Evolutionary conservation across 2,797 vertebrate genomes (phyloP), one percentile per base, ranked within the genome.

Genomic region (Sphaeramia orbicularis): DNA sequence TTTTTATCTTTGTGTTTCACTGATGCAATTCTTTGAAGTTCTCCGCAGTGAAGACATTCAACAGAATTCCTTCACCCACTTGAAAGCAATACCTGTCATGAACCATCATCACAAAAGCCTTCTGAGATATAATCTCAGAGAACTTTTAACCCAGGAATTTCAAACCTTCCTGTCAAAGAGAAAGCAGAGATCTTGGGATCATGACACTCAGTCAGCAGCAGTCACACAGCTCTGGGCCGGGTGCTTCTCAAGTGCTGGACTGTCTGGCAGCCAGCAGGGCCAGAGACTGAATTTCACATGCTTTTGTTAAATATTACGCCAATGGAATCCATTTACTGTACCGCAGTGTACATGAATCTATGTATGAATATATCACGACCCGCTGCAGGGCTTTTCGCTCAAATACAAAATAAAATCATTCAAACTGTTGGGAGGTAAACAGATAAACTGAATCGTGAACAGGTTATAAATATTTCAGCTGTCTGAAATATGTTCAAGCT

Each of bases 141-240:
- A 94, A 93, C 91, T 93, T 94, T 94, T 92, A 92, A 93, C 93
- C 91, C 91, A 90, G 78, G 86, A 92, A 91, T 94, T 91, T 93
- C 92, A 91, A 90, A 92, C 84, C 89, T 86, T 91, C 85, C 92
- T 93, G 93, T 94, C 93, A 93, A 88, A 90, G 84, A 89, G 82
- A 89, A 91, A 89, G 89, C 86, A 86, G 88, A 92, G 92, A 93
- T 92, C 86, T 85, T 64, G 84, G 90, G 93, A 91, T 94, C 93
- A 90, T 91, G 92, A 92, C 92, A 92, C 88, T 90, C 88, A 92
- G 91, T 88, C 92, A 85, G 89, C 88, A 91, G 89, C 91, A 93
- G 92, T 93, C 92, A 92, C 91, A 91, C 85, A 84, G 90, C 92
- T 90, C 86, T 88, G 91, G 86, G 90, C 91, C 64, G 79, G 73